These are phyloP conservation scores for Geophilus truncorum DNA, from an alignment of 2,888 invertebrate genomes.

Conservation along the genomic window DNA sequence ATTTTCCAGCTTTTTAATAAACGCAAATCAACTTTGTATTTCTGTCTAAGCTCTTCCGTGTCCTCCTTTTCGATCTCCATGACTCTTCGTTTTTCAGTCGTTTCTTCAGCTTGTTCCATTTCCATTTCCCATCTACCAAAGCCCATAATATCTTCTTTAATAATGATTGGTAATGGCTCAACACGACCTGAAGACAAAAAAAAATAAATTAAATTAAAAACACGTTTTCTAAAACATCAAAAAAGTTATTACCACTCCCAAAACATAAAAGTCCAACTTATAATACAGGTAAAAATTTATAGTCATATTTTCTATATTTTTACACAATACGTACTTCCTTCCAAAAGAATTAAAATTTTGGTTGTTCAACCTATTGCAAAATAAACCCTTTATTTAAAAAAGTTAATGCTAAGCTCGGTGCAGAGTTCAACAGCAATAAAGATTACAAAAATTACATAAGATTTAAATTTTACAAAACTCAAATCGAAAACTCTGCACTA, in stretches of 20 bases:
- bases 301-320: background rate
- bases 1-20: too few species aligned
- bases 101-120: conserved; percentile 41
- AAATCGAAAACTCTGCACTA: background rate
- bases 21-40: conserved; percentile 39
- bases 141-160: conserved; percentile 42
- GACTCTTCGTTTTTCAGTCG: conserved; percentile 41
- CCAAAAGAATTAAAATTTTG: background rate
- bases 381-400: background rate
- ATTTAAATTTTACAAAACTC: background rate
- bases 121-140: conserved; percentile 42
- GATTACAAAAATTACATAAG: background rate
- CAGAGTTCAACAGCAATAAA: background rate
- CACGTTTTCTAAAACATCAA: background rate
- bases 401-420: background rate
- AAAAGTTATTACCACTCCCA: background rate
- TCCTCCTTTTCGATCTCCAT: conserved; percentile 41
- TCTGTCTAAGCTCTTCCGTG: conserved; percentile 40
- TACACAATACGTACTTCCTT: conserved; percentile 5
- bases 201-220: background rate
- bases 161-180: conserved; percentile 40
- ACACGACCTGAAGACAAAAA: conserved; percentile 39
- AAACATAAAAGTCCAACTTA: conserved; percentile 6
- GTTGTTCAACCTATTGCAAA: conserved; percentile 12
- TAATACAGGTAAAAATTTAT: background rate